Percentiles rank a stretch among this genome's conserved stretches.
phyloP scores from a whole-genome alignment of 2,113 vertebrate species.

The Misgurnus anguillicaudatus region DNA sequence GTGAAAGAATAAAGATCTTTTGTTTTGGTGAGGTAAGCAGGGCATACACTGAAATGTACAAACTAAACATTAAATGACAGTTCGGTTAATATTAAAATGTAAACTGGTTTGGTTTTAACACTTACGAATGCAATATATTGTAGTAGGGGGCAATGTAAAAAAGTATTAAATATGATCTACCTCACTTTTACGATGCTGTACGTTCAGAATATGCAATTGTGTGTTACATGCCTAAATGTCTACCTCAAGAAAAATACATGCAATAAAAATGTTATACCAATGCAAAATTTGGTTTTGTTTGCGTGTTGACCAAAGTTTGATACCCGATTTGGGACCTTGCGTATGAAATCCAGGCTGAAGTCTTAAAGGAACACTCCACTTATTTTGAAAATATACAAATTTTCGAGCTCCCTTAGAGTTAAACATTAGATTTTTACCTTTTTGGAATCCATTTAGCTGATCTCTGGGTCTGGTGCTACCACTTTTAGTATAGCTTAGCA shows the following conservation, averaged over 20 bases:
- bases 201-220: constrained; percentile 22
- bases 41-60: constrained; percentile 32
- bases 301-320: not conserved
- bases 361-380: no score
- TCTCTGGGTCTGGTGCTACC: no score
- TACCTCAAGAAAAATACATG: constrained; percentile 34
- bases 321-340: no score
- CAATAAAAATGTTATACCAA: constrained; percentile 45
- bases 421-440: no score
- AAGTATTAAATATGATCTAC: constrained; percentile 24
- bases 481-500: no score
- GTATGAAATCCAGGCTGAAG: no score
- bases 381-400: no score
- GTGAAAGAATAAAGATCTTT: constrained; percentile 24
- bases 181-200: constrained; percentile 28
- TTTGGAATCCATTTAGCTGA: no score
- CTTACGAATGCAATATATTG: no score
- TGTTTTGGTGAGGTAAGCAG: constrained; percentile 4
- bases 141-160: not conserved
- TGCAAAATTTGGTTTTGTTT: not conserved
- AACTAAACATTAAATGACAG: not conserved
- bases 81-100: constrained; percentile 4
- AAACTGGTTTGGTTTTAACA: not conserved
- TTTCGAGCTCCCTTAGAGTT: no score
- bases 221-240: constrained; percentile 23